These are phyloP conservation scores for Arctopsyche grandis DNA, from an alignment of 1,140 invertebrate genomes.

Conservation along the genomic window DNA sequence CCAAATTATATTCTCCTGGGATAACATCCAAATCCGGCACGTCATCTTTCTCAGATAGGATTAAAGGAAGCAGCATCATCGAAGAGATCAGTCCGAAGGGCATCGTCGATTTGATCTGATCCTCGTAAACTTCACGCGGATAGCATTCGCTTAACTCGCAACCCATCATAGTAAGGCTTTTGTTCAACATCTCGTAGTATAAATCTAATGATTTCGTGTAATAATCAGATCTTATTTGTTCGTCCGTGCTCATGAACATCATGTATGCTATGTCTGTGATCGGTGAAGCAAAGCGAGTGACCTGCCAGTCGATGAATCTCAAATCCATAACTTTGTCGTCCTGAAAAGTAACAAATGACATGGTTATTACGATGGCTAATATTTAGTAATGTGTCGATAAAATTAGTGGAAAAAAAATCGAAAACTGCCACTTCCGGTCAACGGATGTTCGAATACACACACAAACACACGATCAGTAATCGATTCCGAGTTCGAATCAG, in stretches of 20 bases:
- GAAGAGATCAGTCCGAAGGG: conserved; percentile 40
- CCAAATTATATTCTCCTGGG: neutral
- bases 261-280: conserved; percentile 67
- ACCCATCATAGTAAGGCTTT: conserved; percentile 23
- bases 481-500: too few relatives aligned
- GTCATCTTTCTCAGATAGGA: conserved; percentile 44
- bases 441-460: too few relatives aligned
- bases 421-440: too few relatives aligned
- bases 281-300: conserved; percentile 63
- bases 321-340: conserved; percentile 57
- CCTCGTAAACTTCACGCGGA: conserved; percentile 36
- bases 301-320: conserved; percentile 67
- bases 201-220: conserved; percentile 62
- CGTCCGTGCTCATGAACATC: conserved; percentile 65
- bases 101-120: conserved; percentile 36
- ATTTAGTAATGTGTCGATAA: too few relatives aligned
- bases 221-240: conserved; percentile 60
- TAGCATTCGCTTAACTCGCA: conserved; percentile 39
- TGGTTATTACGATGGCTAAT: too few relatives aligned
- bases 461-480: too few relatives aligned
- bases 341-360: conserved; percentile 53
- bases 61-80: conserved; percentile 4
- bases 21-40: conserved; percentile 31
- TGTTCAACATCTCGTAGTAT: conserved; percentile 62
- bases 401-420: too few relatives aligned